Conservation (phyloP, 2,888 invertebrate genomes). For the Dinocampus coccinellae region DNA sequence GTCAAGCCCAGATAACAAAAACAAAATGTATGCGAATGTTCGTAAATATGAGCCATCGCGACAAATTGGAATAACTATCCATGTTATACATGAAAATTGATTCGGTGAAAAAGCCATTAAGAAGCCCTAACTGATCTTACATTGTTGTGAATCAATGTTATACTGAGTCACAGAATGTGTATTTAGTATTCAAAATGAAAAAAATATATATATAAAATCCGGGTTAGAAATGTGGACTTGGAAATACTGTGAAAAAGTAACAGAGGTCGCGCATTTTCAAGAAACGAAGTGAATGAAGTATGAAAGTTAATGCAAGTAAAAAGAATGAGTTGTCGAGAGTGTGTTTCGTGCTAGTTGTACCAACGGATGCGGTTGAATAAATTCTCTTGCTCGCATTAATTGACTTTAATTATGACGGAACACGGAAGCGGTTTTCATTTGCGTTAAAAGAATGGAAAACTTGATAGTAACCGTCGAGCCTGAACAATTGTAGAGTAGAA, state of each 20-base stretch:
- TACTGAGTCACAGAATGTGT: constrained; percentile 41
- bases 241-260: not conserved
- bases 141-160: constrained; percentile 43
- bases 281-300: not conserved
- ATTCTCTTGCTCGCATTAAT: constrained; percentile 38
- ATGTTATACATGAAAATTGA: not conserved
- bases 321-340: constrained; percentile 5
- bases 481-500: constrained; percentile 34
- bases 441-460: constrained; percentile 25
- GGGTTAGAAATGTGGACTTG: no score
- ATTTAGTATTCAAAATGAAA: constrained; percentile 25
- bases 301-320: not conserved
- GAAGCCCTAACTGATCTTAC: not conserved
- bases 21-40: no score
- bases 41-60: no score
- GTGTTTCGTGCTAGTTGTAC: constrained; percentile 22
- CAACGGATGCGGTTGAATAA: constrained; percentile 37
- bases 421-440: constrained; percentile 29
- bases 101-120: constrained; percentile 18
- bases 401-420: constrained; percentile 46
- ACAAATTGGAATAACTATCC: not conserved
- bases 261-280: constrained; percentile 1
- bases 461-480: constrained; percentile 31
- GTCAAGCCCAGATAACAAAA: no score
- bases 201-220: no score